These are phyloP conservation scores for Gymnothorax reevesii DNA, from an alignment of 2,797 vertebrate genomes.

Conservation along the genomic window DNA sequence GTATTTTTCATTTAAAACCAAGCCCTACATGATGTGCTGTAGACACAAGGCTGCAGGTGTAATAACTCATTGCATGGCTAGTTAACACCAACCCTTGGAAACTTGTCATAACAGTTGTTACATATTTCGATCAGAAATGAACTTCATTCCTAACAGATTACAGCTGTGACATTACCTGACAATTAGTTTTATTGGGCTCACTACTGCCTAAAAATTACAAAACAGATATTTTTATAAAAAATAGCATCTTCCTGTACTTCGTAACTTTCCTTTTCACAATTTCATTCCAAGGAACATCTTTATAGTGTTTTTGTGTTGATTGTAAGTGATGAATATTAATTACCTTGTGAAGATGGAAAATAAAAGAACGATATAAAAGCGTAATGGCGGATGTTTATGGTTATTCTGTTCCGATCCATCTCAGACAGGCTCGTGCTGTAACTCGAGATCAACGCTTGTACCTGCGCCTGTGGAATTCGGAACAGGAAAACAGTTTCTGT, in stretches of 20 bases:
- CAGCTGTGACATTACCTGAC: neutral
- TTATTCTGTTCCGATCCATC: neutral
- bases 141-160: neutral
- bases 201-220: neutral
- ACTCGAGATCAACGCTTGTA: neutral
- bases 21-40: neutral
- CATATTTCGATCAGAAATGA: neutral
- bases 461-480: neutral
- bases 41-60: neutral
- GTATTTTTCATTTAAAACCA: neutral
- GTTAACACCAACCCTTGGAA: neutral
- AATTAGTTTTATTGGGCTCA: neutral
- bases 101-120: neutral
- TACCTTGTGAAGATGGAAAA: neutral
- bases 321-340: neutral
- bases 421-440: neutral
- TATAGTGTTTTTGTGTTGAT: neutral
- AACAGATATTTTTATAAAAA: neutral
- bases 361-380: too few species aligned
- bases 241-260: neutral
- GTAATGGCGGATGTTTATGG: neutral
- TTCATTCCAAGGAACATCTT: neutral
- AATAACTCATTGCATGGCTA: neutral
- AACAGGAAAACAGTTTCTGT: neutral
- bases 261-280: neutral